Base-by-base conservation (phyloP, 1,140 invertebrate genomes). In the Cotesia chilonis region DNA sequence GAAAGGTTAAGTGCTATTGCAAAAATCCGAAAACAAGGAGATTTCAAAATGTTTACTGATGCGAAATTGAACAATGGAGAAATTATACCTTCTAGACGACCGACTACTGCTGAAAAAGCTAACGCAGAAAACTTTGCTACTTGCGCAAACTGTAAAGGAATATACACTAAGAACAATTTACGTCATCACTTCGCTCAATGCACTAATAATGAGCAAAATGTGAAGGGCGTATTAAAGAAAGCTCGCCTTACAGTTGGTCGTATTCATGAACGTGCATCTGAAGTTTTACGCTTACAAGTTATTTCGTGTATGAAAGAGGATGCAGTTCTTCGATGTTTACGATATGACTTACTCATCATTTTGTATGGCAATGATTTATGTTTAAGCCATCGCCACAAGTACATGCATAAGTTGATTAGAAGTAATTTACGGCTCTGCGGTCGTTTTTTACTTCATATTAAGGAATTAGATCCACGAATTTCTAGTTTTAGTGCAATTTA, bases 1-100 rank as follows among this genome's bases (percentile, higher is more conserved):
- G 70, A 75, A 35, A 68, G 74, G 17, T 17, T 17, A 14, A 52
- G 64, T 66, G 69, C 70, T 20, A 75, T 75, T n/a, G 71, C 66
- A 9, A 41, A 4, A 1, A 72, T 75, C 3, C 35, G 71, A 20
- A 75, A 71, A 37, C 52, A 65, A 38, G 64, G 74, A 10, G 69
- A 73, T 59, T 73, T 55, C 14, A 55, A n/a, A 55, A 17, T 17
- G 17, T 17, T 17, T 17, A 17, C 17, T 17, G 17, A 17, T 17
- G 17, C 17, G 17, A 17, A 17, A 17, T 17, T 17, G 17, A 17
- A 17, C 17, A 17, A 17, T 17, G 17, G 17, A 17, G 17, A 17
- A 17, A 17, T 17, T 17, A 17, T 17, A 17, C 17, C 17, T 17
- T 17, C 17, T 17, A 17, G 17, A 17, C 17, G 17, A 17, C 17